phyloP scores from a whole-genome alignment of 2,113 vertebrate genomes.

The Artemisiospiza belli region DNA sequence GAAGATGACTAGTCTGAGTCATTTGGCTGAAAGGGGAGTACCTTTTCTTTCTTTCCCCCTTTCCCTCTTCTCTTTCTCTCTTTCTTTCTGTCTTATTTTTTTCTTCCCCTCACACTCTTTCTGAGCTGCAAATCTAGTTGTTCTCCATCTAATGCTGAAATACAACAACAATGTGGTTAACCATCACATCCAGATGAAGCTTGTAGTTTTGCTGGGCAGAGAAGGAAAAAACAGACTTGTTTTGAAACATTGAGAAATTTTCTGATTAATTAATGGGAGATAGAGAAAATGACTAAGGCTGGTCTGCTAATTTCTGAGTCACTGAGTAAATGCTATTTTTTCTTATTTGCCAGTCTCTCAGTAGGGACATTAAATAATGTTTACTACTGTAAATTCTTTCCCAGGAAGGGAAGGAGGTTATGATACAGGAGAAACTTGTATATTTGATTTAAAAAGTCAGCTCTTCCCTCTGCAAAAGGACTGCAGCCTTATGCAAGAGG shows the following conservation, averaged over 20 bases:
- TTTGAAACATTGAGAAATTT: constrained; percentile 16
- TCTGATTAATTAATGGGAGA: constrained; percentile 38
- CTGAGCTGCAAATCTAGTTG: constrained; percentile 47
- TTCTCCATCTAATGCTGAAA: constrained; percentile 47
- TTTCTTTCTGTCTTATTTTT: neutral
- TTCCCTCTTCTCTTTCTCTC: neutral
- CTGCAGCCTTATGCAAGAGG: neutral
- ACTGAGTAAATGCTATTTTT: constrained; percentile 14
- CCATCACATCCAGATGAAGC: constrained; percentile 26
- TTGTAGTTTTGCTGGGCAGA: constrained; percentile 37
- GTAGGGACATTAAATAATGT: neutral
- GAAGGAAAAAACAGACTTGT: neutral
- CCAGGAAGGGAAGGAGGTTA: neutral
- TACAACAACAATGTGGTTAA: constrained; percentile 60
- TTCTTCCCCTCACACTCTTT: neutral
- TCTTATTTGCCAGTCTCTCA: constrained; percentile 29
- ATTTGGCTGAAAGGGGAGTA: constrained; percentile 51
- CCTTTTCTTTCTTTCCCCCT: neutral
- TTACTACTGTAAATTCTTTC: constrained; percentile 29
- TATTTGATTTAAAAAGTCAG: neutral
- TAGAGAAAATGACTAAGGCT: constrained; percentile 37
- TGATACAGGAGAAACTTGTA: neutral
- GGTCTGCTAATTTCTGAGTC: constrained; percentile 44
- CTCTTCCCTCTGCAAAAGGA: neutral
- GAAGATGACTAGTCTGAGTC: constrained; percentile 29